Evolutionary conservation across 2,797 vertebrate genomes (phyloP).

Genomic region (Smutsia temminckii): DNA sequence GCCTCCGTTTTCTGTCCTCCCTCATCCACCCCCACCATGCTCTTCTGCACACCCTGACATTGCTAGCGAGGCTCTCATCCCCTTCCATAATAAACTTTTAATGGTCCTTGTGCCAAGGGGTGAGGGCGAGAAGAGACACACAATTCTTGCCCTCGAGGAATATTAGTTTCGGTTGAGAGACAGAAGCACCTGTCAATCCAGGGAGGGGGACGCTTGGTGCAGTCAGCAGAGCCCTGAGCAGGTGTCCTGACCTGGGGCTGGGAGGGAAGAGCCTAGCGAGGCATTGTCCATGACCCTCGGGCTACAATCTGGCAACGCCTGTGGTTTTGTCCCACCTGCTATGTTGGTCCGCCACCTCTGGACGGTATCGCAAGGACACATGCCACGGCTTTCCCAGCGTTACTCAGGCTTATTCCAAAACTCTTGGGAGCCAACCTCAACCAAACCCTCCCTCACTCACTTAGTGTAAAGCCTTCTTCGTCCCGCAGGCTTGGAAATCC

Average conservation of each 20-base stretch:
- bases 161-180: background rate
- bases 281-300: background rate
- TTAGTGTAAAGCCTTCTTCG: background rate
- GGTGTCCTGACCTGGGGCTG: background rate
- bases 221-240: background rate
- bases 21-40: accelerated
- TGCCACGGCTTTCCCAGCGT: background rate
- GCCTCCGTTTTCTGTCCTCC: background rate
- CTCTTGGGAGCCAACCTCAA: background rate
- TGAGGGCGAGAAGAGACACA: background rate
- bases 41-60: background rate
- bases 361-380: background rate
- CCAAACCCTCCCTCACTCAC: background rate
- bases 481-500: background rate
- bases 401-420: background rate
- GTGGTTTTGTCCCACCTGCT: background rate
- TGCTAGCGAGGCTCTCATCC: background rate
- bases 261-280: background rate
- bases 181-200: background rate
- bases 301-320: background rate
- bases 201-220: background rate
- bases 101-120: background rate
- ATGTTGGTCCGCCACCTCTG: background rate
- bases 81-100: background rate
- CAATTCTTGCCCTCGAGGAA: background rate